Evolutionary conservation across 2,888 invertebrate genomes (phyloP).

Genomic region (Zygothrica quintamaculata): DNA sequence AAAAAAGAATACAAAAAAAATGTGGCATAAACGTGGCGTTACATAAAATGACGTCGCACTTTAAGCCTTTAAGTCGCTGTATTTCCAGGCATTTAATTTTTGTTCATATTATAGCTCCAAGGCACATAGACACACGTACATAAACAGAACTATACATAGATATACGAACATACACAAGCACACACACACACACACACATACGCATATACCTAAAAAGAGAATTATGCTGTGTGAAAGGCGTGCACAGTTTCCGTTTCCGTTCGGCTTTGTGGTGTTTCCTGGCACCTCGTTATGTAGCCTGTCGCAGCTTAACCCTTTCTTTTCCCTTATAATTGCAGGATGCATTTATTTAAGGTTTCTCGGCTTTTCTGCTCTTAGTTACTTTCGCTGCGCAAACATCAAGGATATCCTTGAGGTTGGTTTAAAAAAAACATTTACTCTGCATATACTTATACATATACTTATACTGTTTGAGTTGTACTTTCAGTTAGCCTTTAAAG

Average conservation of each 20-base stretch:
- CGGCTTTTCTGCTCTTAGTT: slow-evolving; percentile 2
- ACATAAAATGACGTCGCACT: slow-evolving; percentile 50
- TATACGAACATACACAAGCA: slow-evolving; percentile 3
- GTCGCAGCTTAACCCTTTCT: slow-evolving; percentile 48
- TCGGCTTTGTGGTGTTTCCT: slow-evolving; percentile 48
- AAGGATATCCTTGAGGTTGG: slow-evolving; percentile 79
- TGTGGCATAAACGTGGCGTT: slow-evolving; percentile 3
- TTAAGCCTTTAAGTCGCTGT: slow-evolving; percentile 47
- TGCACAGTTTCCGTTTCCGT: slow-evolving; percentile 52
- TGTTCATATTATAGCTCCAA: slow-evolving; percentile 18
- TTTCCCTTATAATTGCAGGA: slow-evolving; percentile 74
- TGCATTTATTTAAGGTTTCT: slow-evolving; percentile 60
- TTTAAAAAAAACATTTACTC: slow-evolving; percentile 70
- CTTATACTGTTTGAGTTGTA: slow-evolving; percentile 31
- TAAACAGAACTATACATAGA: slow-evolving; percentile 8
- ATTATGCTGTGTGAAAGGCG: slow-evolving; percentile 21
- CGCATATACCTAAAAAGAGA: background rate
- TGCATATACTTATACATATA: slow-evolving; percentile 7
- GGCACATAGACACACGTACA: slow-evolving; percentile 8
- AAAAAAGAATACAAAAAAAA: too few species aligned
- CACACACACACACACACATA: slow-evolving; percentile 13
- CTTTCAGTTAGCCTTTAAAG: slow-evolving; percentile 34
- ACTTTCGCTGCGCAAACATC: slow-evolving; percentile 59
- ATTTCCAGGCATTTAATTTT: slow-evolving; percentile 48
- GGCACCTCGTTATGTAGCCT: slow-evolving; percentile 47